phyloP scores from a whole-genome alignment of 2,113 vertebrate genomes.

The Sminthopsis crassicaudata region DNA sequence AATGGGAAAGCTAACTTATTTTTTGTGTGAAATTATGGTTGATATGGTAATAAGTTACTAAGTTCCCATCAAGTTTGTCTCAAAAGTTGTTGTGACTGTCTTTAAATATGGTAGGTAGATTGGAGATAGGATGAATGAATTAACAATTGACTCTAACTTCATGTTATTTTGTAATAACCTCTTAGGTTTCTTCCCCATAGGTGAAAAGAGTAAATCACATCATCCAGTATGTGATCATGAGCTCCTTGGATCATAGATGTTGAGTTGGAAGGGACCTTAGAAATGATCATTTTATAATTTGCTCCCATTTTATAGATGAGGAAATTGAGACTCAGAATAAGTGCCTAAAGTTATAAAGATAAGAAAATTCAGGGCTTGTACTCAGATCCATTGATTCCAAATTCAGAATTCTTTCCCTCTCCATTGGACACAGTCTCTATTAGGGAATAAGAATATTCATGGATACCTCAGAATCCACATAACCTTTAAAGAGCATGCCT shows the following conservation, averaged over 20 bases:
- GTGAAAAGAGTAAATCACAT: too few species aligned
- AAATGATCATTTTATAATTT: background rate
- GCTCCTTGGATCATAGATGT: background rate
- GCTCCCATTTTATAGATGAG: background rate
- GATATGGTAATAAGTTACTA: too few species aligned
- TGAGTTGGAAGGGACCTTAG: background rate
- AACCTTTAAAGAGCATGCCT: background rate
- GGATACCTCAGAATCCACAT: background rate
- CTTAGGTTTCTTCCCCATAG: too few species aligned
- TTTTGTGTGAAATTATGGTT: too few species aligned
- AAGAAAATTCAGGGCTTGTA: background rate
- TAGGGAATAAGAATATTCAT: background rate
- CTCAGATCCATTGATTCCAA: background rate
- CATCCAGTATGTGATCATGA: background rate
- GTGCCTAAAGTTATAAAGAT: background rate
- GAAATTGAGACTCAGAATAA: background rate
- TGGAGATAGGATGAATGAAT: too few species aligned
- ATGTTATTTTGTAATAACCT: too few species aligned
- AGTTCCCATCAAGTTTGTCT: too few species aligned
- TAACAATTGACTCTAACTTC: too few species aligned
- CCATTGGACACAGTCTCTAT: background rate
- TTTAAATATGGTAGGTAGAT: too few species aligned
- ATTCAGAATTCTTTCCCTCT: background rate
- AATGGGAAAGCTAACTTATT: too few species aligned
- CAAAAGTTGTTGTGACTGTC: too few species aligned